phyloP scores from a whole-genome alignment of 2,888 invertebrate species.

The Desoria tigrina region DNA sequence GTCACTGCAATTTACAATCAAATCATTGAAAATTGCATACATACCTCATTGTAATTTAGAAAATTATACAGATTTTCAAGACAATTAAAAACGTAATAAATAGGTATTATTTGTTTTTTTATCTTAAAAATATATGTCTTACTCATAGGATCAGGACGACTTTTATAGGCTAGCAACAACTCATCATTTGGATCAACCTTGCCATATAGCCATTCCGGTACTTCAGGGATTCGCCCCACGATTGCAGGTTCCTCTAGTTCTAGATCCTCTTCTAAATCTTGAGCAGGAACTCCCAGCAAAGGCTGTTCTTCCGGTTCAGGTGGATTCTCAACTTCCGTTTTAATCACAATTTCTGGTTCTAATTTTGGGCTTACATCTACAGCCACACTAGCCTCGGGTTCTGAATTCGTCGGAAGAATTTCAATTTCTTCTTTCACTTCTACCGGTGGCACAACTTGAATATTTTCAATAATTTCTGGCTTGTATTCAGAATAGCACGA shows the following conservation, averaged over 20 bases:
- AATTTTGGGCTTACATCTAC: too few relatives aligned
- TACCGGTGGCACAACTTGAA: background rate
- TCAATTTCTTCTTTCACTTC: too few relatives aligned
- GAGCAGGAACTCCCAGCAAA: background rate
- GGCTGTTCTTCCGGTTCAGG: background rate
- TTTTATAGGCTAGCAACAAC: constrained; percentile 40
- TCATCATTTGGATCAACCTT: constrained; percentile 49
- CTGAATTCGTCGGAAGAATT: too few relatives aligned
- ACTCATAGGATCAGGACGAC: constrained; percentile 29
- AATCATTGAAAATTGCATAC: too few relatives aligned
- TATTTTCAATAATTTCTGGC: background rate
- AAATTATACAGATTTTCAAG: too few relatives aligned
- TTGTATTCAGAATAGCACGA: constrained; percentile 7
- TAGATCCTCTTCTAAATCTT: background rate
- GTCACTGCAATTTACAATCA: constrained; percentile 37
- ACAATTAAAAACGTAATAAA: background rate
- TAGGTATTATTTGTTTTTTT: too few relatives aligned
- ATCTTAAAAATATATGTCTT: constrained; percentile 19
- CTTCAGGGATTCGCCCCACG: background rate
- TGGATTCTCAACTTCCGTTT: too few relatives aligned
- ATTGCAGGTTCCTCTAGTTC: background rate
- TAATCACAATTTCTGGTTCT: too few relatives aligned
- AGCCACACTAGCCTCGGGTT: too few relatives aligned
- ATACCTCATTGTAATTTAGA: too few relatives aligned
- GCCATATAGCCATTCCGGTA: constrained; percentile 29